Evolutionary conservation across 2,113 vertebrate species (phyloP), one percentile per base, ranked within the genome.

Genomic region (Scatophagus argus): DNA sequence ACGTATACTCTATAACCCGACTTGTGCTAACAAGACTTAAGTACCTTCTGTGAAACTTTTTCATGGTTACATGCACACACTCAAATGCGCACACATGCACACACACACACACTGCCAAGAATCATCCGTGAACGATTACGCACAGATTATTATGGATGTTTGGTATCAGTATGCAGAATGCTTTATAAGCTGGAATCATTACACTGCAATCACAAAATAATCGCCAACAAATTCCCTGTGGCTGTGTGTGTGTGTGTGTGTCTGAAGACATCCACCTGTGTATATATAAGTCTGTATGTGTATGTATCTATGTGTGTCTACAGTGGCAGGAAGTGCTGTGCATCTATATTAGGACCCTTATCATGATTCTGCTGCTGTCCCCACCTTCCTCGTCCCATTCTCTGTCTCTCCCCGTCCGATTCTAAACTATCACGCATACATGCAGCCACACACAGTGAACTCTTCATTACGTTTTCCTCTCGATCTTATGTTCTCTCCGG

Each of bases 141-240:
- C 58, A 41, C 43, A 75, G 74, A 87, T 92, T 86, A 90, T 84
- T 67, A 84, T 78, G 82, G 81, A 75, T 78, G 81, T 55, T 72
- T 74, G 56, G 67, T 79, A 82, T 84, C 79, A 82, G 84, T 73
- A 88, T 85, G 88, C 88, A 81, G 34, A 86, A 83, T 41, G 69
- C 38, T 79, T 74, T 54, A 80, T 78, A 76, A 86, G 79, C 83
- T 67, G 67, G 76, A 60, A 81, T 91, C 86, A 91, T 92, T 80
- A 92, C 74, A 74, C 19, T 3, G 68, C 84, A 86, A 89, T 92
- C 87, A 77, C 81, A 72, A 81, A 85, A 87, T 83, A 91, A 90
- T 87, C 84, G 65, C 69, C 59, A 10, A 54, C 66, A 87, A 78
- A 79, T 76, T 87, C 82, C 82, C 83, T 4, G 41, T 73, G 72